Evolutionary conservation across 2,797 vertebrate genomes (phyloP).

Genomic region (Pteronotus mesoamericanus): DNA sequence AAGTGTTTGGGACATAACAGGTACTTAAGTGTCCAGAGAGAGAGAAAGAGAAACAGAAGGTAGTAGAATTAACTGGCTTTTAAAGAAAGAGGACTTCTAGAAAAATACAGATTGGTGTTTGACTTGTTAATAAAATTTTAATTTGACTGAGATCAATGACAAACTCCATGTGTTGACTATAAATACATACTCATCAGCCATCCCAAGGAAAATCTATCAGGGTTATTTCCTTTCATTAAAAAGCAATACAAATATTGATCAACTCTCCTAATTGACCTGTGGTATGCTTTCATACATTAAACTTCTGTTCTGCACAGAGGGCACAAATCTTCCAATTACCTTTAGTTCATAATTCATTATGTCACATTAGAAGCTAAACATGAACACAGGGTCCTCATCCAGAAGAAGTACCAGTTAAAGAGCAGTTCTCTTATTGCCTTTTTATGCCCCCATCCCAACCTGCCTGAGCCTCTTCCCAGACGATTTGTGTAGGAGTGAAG

Average conservation of each 20-base stretch:
- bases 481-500: background rate
- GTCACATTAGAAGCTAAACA: constrained; percentile 46
- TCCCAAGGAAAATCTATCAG: constrained; percentile 67
- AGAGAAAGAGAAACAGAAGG: background rate
- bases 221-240: constrained; percentile 73
- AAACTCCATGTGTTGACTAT: constrained; percentile 29
- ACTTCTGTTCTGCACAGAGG: constrained; percentile 45
- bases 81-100: background rate
- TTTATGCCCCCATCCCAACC: too few relatives aligned
- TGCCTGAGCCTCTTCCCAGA: background rate
- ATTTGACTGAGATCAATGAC: constrained; percentile 63
- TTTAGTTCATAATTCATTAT: constrained; percentile 67
- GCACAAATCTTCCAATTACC: constrained; percentile 59
- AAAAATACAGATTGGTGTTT: constrained; percentile 31
- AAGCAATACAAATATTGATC: constrained; percentile 73
- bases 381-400: background rate
- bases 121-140: constrained; percentile 62
- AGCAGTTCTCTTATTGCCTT: background rate
- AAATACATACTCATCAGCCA: constrained; percentile 54
- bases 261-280: constrained; percentile 62
- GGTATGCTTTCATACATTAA: constrained; percentile 61
- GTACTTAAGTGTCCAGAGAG: background rate
- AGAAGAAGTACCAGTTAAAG: background rate
- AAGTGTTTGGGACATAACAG: background rate
- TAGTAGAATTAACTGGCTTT: constrained; percentile 19